These are phyloP conservation scores for Dendrolimus pini DNA, from an alignment of 2,888 invertebrate species.

Conservation along the genomic window DNA sequence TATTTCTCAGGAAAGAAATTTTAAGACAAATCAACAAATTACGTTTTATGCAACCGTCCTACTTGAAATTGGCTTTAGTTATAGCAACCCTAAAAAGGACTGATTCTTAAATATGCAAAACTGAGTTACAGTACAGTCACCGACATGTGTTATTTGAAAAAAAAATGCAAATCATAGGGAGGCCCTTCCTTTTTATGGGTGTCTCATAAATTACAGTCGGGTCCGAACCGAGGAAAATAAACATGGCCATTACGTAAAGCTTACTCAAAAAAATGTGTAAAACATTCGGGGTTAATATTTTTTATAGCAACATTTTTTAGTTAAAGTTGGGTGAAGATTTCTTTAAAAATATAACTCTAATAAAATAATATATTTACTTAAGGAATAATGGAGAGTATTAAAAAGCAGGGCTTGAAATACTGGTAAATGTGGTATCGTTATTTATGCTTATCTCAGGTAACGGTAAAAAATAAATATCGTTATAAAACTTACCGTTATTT, in stretches of 20 bases:
- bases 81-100: background rate
- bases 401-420: too few relatives aligned
- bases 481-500: too few relatives aligned
- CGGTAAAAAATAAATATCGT: too few relatives aligned
- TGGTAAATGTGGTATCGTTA: too few relatives aligned
- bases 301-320: slow-evolving; percentile 7
- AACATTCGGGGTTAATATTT: background rate
- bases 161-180: slow-evolving; percentile 42
- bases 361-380: too few relatives aligned
- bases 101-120: background rate
- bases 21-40: too few relatives aligned
- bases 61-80: too few relatives aligned
- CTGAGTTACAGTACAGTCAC: slow-evolving; percentile 9
- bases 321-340: background rate
- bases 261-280: background rate
- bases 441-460: too few relatives aligned
- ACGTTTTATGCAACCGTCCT: too few relatives aligned
- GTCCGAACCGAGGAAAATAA: slow-evolving; percentile 16
- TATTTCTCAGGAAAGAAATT: too few relatives aligned
- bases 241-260: slow-evolving; percentile 23
- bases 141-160: slow-evolving; percentile 33
- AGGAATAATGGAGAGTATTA: too few relatives aligned
- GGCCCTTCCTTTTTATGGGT: slow-evolving; percentile 30
- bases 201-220: slow-evolving; percentile 28
- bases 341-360: too few relatives aligned